These are phyloP conservation scores for Lepidonotus clava DNA, from an alignment of 2,888 invertebrate genomes.

Conservation along the genomic window DNA sequence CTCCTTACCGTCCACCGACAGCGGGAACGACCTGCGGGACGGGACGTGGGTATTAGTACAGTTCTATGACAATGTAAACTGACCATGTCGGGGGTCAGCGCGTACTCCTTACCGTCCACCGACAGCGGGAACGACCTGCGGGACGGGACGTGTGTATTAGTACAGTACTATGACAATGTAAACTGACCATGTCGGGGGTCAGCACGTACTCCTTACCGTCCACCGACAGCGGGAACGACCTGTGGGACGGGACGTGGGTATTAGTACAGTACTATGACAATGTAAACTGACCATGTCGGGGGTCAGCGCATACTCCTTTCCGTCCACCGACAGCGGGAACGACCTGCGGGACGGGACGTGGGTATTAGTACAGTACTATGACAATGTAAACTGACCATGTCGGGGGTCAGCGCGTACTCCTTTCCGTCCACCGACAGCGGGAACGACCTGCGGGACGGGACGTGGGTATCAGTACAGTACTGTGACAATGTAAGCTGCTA, in stretches of 20 bases:
- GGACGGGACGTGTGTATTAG: no score
- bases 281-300: conserved; percentile 91
- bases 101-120: conserved; percentile 71
- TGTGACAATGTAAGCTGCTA: no score
- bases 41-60: no score
- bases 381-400: no score
- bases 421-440: conserved; percentile 67
- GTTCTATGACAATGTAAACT: no score
- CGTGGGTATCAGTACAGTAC: no score
- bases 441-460: conserved; percentile 71
- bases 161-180: no score
- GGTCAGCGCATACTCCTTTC: conserved; percentile 83
- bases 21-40: conserved; percentile 69
- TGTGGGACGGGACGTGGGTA: no score
- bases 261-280: no score
- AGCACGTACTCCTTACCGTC: conserved; percentile 82
- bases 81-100: conserved; percentile 89
- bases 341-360: no score
- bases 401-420: conserved; percentile 84
- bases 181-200: conserved; percentile 89
- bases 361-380: no score
- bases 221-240: conserved; percentile 68
- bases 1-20: conserved; percentile 66
- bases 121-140: conserved; percentile 70
- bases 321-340: conserved; percentile 67